Evolutionary conservation across 2,797 vertebrate species (phyloP), one percentile per base, ranked within the genome.

Genomic region (Glossophaga mutica): DNA sequence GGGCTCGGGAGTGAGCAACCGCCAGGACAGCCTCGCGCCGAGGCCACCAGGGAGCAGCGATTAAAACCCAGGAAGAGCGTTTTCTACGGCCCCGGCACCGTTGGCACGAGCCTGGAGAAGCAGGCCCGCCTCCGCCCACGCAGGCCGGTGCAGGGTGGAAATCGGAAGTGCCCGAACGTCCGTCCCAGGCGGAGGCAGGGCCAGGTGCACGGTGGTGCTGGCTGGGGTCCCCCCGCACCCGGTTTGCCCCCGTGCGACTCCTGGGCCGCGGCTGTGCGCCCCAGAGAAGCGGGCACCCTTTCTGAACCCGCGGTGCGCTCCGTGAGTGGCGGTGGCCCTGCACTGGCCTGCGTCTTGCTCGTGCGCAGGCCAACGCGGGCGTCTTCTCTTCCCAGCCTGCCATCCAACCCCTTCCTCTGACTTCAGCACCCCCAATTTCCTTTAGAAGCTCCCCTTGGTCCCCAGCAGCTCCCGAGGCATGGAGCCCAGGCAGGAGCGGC

Each of bases 121-220:
- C 48, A 2, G 5, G 34, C 50, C 12, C 1, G 1, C 68, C 77
- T 76, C 42, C 15, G 39, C n/a, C 10, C 24, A 1, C 2, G 73
- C 32, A 32, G 46, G 57, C 21, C 1, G 14, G 5, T 4, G n/a
- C n/a, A 29, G 39, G 46, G 12, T 1, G 76, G 24, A 39, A 24
- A 8, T 7, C 11, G 9, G 76, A 57, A 77, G 29, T n/a, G 68
- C 48, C 67, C 24, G 2, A 1, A 1, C 8, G 12, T 16, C 34
- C 6, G 2, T 3, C 19, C 19, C 34, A 0, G 57, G 57, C 90
- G n/a, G 12, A 9, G 14, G 11, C 9, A 32, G 12, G 39, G 57
- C 68, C 19, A 0, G 0, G 32, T 8, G n/a, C 3, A 7, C 1
- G 2, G 24, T 32, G 37, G 4, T 9, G 67, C 37, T 3, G 32